Conservation (phyloP, 2,797 vertebrate genomes). For the Cottoperca gobio region DNA sequence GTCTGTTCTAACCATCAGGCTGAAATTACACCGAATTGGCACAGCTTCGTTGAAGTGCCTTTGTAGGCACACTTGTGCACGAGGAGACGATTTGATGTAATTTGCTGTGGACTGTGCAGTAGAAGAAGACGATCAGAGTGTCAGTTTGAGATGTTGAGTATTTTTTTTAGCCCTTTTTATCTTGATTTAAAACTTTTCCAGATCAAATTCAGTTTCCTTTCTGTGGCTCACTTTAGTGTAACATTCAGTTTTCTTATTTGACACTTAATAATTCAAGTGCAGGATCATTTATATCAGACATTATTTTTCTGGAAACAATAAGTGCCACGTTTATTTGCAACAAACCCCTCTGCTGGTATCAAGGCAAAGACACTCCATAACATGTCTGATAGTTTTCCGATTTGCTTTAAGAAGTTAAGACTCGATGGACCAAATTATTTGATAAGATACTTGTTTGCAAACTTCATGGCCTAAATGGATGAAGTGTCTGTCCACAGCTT, state of each 20-base stretch:
- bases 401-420: neutral
- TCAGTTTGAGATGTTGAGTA: constrained; percentile 3
- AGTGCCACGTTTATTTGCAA: neutral
- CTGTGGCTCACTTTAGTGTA: neutral
- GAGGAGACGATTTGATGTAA: neutral
- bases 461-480: constrained; percentile 5
- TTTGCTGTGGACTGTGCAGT: constrained; percentile 5
- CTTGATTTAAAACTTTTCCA: constrained; percentile 25
- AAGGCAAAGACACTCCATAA: neutral
- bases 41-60: constrained; percentile 12
- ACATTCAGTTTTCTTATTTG: neutral
- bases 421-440: neutral
- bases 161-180: neutral
- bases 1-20: neutral
- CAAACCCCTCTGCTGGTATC: neutral
- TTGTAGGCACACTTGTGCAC: constrained; percentile 9
- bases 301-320: neutral
- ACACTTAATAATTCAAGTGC: neutral
- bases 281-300: neutral
- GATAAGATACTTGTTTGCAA: constrained; percentile 19
- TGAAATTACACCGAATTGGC: constrained; percentile 2
- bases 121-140: constrained; percentile 28
- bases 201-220: neutral
- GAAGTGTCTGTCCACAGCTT: neutral
- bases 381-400: neutral